Evolutionary conservation across 2,888 invertebrate genomes (phyloP).

Genomic region (Oxystoma pomonae): DNA sequence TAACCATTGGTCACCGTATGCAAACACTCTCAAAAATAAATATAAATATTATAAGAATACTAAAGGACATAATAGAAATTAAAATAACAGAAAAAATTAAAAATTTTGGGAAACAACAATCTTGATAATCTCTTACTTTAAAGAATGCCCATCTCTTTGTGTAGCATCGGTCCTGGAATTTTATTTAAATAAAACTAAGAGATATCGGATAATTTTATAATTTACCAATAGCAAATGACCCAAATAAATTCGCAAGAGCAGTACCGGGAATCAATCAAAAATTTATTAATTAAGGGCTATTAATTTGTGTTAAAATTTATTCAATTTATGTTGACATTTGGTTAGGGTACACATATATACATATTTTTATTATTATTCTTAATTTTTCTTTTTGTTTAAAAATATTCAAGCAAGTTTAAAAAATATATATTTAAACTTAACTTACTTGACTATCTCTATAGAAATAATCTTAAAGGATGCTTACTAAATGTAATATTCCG

Average conservation of each 20-base stretch:
- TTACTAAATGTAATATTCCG: no score
- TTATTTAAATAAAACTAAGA: constrained; percentile 7
- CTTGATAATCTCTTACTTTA: constrained; percentile 5
- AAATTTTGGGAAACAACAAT: not conserved
- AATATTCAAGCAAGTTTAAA: no score
- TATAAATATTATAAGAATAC: constrained; percentile 6
- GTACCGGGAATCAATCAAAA: not conserved
- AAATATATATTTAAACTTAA: no score
- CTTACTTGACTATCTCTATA: no score
- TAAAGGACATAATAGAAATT: constrained; percentile 2
- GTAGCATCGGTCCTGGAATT: constrained; percentile 4
- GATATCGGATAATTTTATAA: not conserved
- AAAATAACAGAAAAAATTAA: constrained; percentile 4
- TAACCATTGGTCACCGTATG: constrained; percentile 14
- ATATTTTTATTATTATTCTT: no score
- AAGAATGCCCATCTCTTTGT: constrained; percentile 7
- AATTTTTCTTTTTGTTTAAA: no score
- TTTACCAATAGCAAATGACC: not conserved
- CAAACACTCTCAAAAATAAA: constrained; percentile 18
- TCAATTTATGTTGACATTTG: no score
- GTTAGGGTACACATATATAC: no score
- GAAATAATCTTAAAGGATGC: no score
- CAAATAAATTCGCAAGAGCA: not conserved
- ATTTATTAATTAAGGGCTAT: no score
- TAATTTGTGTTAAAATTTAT: no score